A percentile compares a stretch with the other conserved stretches of the same genome.
Evolutionary conservation across 2,888 invertebrate species (phyloP).

Genomic region (Mimachlamys varia): DNA sequence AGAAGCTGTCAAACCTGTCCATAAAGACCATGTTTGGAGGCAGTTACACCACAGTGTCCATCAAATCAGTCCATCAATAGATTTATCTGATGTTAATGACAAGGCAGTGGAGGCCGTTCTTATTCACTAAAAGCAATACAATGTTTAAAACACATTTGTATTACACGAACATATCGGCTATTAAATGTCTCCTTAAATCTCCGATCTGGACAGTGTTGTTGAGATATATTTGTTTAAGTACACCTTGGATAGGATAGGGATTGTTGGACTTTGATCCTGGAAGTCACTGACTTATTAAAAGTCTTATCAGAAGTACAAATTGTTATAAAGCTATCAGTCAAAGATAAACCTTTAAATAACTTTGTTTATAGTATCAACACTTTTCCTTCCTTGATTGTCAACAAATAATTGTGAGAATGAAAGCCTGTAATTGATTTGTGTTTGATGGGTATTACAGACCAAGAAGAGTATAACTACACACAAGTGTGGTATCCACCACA

Average conservation of each 20-base stretch:
- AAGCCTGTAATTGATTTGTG: not conserved
- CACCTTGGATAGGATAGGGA: not conserved
- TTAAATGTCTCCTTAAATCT: not conserved
- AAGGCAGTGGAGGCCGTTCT: not conserved
- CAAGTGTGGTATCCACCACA: not conserved
- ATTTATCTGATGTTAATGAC: not conserved
- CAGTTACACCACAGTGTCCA: not conserved
- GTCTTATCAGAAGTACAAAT: not conserved
- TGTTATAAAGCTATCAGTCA: slow-evolving; percentile 30
- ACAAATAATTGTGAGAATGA: not conserved
- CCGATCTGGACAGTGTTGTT: not conserved
- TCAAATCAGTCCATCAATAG: not conserved
- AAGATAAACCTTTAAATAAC: not conserved
- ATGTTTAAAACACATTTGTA: not conserved
- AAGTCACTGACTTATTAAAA: too few relatives aligned
- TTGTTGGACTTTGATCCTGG: not conserved
- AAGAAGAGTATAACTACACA: not conserved
- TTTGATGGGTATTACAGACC: not conserved
- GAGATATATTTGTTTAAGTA: not conserved
- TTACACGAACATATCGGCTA: not conserved
- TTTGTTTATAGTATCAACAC: not conserved
- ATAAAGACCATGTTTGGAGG: not conserved
- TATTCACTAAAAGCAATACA: not conserved
- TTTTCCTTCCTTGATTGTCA: not conserved
- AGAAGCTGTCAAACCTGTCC: slow-evolving; percentile 10